A percentile compares a stretch with the other conserved stretches of the same genome.
These are phyloP conservation scores for Brachyalestes nurse DNA, from an alignment of 2,797 vertebrate genomes.

Conservation along the genomic window DNA sequence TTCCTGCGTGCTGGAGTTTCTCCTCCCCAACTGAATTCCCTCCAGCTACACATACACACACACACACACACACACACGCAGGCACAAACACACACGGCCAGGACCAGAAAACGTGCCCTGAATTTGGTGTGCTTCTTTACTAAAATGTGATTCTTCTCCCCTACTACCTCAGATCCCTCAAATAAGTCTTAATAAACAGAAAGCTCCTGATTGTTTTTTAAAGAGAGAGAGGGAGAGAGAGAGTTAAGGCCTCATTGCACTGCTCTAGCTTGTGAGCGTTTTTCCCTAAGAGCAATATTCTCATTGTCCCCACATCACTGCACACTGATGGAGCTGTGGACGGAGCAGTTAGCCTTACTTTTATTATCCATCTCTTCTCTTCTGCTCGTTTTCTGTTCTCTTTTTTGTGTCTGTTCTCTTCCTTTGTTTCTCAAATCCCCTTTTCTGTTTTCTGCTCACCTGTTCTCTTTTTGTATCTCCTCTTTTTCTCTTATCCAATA, in stretches of 20 bases:
- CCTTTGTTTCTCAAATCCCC: neutral
- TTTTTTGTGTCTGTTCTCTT: neutral
- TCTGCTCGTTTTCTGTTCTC: neutral
- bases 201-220: conserved; percentile 31
- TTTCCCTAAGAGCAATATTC: conserved; percentile 28
- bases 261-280: neutral
- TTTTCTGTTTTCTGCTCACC: neutral
- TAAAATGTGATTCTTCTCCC: neutral
- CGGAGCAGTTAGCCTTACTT: conserved; percentile 29
- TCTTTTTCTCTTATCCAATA: neutral
- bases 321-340: conserved; percentile 27
- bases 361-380: neutral
- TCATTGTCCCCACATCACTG: conserved; percentile 33
- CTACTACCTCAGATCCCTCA: neutral
- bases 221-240: neutral
- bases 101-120: conserved; percentile 11
- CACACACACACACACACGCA: neutral
- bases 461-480: neutral
- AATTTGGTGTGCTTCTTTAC: neutral
- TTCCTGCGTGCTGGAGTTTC: conserved; percentile 34
- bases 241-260: conserved; percentile 17
- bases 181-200: conserved; percentile 33
- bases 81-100: conserved; percentile 27
- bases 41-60: conserved; percentile 16
- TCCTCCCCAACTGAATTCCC: conserved; percentile 28